Conservation (phyloP, 2,888 invertebrate genomes). For the Dorcus parallelipipedus region DNA sequence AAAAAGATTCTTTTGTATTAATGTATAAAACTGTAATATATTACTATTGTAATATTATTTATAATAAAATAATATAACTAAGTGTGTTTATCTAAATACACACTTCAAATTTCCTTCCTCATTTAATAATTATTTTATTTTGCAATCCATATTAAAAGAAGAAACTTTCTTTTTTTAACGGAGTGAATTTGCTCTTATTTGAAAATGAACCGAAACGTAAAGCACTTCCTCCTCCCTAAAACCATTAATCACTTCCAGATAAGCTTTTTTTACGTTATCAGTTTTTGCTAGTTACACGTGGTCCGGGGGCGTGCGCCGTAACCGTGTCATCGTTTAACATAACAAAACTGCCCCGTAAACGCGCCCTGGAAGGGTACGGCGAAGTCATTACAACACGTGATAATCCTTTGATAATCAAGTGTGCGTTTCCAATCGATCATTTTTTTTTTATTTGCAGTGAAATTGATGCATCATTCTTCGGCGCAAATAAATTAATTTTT, state of each 20-base stretch:
- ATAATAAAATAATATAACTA: constrained; percentile 28
- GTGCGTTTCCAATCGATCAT: constrained; percentile 48
- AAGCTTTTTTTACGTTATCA: constrained; percentile 25
- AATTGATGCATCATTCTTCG: constrained; percentile 45
- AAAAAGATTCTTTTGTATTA: constrained; percentile 26
- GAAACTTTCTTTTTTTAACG: neutral
- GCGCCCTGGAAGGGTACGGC: constrained; percentile 26
- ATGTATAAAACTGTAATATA: constrained; percentile 32
- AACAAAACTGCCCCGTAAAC: constrained; percentile 37
- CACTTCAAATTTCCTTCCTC: neutral
- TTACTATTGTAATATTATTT: constrained; percentile 34
- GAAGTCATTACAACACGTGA: constrained; percentile 37
- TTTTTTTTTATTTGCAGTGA: constrained; percentile 43
- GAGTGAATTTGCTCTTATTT: neutral
- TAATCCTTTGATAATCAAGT: constrained; percentile 49
- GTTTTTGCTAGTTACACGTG: constrained; percentile 36
- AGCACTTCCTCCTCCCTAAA: neutral
- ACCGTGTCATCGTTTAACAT: constrained; percentile 39
- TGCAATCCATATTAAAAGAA: neutral
- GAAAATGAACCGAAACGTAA: too few species aligned
- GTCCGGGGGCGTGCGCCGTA: constrained; percentile 36
- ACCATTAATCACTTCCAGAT: constrained; percentile 25
- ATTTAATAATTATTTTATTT: neutral
- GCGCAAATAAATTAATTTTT: too few species aligned
- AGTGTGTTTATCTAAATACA: neutral